Conservation (phyloP, 2,113 vertebrate species). For the Trochalopteron elliotii region DNA sequence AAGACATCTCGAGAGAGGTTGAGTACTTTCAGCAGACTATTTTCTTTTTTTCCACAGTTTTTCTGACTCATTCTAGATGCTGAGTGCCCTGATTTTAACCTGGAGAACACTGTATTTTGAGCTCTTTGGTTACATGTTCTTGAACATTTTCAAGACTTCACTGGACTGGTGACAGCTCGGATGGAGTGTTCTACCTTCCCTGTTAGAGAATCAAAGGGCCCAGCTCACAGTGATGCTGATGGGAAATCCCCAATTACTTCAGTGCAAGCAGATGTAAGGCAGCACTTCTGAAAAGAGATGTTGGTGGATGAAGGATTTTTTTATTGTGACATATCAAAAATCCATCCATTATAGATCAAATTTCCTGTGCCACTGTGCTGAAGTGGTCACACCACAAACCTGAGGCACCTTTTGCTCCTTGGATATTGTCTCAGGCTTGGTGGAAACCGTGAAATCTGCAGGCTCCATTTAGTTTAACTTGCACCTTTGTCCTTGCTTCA, state of each 20-base stretch:
- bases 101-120: neutral
- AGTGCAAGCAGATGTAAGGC: neutral
- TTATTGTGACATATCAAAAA: neutral
- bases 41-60: neutral
- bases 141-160: neutral
- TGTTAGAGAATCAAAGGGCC: neutral
- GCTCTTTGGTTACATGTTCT: neutral
- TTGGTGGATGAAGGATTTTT: neutral
- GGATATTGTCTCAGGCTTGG: neutral
- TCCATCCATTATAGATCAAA: neutral
- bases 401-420: neutral
- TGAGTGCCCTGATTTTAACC: neutral
- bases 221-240: neutral
- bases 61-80: neutral
- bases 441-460: neutral
- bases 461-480: neutral
- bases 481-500: neutral
- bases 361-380: neutral
- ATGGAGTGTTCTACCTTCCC: neutral
- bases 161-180: neutral
- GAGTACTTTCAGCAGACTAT: neutral
- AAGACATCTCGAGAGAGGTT: neutral
- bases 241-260: neutral
- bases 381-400: neutral
- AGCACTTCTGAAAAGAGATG: neutral